A percentile compares a stretch with the other conserved stretches of the same genome.
Conservation (phyloP, 2,113 vertebrate species). For the Platysternon megacephalum region DNA sequence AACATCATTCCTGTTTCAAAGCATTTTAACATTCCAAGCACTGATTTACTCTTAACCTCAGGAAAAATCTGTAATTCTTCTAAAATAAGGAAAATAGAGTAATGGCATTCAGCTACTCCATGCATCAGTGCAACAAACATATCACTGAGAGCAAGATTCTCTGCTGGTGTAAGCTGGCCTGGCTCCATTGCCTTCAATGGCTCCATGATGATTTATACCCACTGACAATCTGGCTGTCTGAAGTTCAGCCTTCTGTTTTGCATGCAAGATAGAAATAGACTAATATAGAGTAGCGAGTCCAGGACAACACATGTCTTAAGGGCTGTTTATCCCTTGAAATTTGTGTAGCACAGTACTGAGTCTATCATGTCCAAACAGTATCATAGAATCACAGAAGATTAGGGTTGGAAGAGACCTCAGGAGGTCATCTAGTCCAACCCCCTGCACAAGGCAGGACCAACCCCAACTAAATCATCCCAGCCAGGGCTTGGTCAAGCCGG, state of each 20-base stretch:
- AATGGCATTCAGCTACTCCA: background rate
- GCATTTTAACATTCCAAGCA: constrained; percentile 39
- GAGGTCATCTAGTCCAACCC: too few relatives aligned
- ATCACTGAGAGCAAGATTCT: background rate
- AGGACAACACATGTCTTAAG: background rate
- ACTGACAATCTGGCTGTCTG: background rate
- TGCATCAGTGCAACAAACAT: background rate
- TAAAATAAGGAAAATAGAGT: constrained; percentile 58
- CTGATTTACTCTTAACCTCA: constrained; percentile 42
- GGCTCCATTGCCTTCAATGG: background rate
- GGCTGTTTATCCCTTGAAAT: background rate
- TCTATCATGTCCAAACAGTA: background rate
- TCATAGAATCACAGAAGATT: too few relatives aligned
- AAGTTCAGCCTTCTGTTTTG: background rate
- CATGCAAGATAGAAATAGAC: background rate
- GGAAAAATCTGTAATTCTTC: background rate
- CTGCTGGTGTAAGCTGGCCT: background rate
- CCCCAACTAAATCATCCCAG: too few relatives aligned
- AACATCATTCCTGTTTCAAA: constrained; percentile 6
- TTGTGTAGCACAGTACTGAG: background rate
- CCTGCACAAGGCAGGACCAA: too few relatives aligned
- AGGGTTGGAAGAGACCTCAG: too few relatives aligned
- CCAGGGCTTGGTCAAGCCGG: too few relatives aligned
- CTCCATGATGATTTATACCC: background rate
- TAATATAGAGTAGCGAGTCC: background rate